Evolutionary conservation across 2,113 vertebrate species (phyloP), one percentile per base, ranked within the genome.

Genomic region (Limnothrissa miodon): DNA sequence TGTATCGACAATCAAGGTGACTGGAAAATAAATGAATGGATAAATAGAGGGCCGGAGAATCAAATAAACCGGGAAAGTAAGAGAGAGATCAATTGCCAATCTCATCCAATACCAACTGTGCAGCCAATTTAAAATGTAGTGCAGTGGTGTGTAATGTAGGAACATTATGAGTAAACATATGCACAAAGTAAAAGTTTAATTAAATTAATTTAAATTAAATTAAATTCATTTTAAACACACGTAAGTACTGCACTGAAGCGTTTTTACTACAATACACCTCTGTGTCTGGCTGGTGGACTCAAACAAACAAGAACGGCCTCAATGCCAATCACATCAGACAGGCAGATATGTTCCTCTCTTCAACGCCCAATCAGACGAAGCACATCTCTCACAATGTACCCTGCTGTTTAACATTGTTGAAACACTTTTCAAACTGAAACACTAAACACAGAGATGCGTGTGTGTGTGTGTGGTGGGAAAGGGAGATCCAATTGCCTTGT

Each of bases 261-360:
- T n/a, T n/a, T n/a, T n/a, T n/a, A n/a, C n/a, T n/a, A n/a, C n/a
- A n/a, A n/a, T n/a, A n/a, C n/a, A n/a, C n/a, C n/a, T n/a, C n/a
- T n/a, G n/a, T n/a, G n/a, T 81, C 87, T 88, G 87, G 87, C 42
- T 39, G 39, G 59, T 59, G 45, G 44, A 36, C 44, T 66, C 19
- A 51, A 59, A 56, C 82, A 79, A 66, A 74, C 29, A 81, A 81
- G 62, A 39, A 45, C 78, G 84, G 86, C 86, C 66, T 84, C 48
- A 23, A 79, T 84, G 84, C 87, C 86, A 88, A 84, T 88, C 86
- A 85, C 46, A 88, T 70, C 78, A 85, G 86, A 79, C 84, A 84
- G 56, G 70, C 87, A 88, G 86, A 87, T 87, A 86, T 88, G 86
- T 79, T 80, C 23, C 33, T 74, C 66, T 36, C 4, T 29, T 74